phyloP scores from a whole-genome alignment of 92 coral and sea anemone genomes.

The Actinernus sp. region DNA sequence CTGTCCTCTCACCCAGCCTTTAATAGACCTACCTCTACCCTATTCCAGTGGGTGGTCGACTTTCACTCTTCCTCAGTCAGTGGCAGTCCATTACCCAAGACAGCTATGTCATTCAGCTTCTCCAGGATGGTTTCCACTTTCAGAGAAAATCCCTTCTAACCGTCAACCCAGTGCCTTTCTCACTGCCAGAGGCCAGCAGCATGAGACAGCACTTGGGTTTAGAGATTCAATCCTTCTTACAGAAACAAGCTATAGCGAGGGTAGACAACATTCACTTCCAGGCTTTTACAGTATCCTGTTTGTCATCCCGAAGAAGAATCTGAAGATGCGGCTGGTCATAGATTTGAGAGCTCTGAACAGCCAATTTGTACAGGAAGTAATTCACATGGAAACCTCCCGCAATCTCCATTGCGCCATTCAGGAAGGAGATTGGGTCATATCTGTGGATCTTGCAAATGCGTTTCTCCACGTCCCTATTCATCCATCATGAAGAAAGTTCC shows the following conservation, averaged over 20 bases:
- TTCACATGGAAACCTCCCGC: conserved; percentile 15
- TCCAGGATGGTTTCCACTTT: conserved; percentile 12
- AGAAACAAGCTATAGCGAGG: conserved; percentile 9
- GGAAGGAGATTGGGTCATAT: no score
- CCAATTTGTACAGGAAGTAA: not conserved
- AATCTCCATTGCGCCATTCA: no score
- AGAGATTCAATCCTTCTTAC: conserved; percentile 2
- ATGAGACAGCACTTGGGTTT: conserved; percentile 2
- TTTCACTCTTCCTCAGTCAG: no score
- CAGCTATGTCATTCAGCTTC: conserved; percentile 2
- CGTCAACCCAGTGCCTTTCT: not conserved
- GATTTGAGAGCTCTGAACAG: conserved; percentile 18
- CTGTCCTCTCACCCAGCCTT: no score
- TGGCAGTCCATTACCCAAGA: no score
- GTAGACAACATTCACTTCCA: conserved; percentile 12
- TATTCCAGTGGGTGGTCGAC: no score
- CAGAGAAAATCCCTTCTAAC: not conserved
- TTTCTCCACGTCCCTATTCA: conserved; percentile 28
- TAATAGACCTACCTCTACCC: conserved; percentile 20
- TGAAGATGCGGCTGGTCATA: conserved; percentile 12
- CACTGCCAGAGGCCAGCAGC: not conserved
- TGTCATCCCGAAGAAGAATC: conserved; percentile 15
- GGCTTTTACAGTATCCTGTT: conserved; percentile 26
- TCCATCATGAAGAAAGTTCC: conserved; percentile 10
- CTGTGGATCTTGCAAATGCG: conserved; percentile 5